Conservation (phyloP, 2,797 vertebrate genomes). For the Anguilla anguilla region DNA sequence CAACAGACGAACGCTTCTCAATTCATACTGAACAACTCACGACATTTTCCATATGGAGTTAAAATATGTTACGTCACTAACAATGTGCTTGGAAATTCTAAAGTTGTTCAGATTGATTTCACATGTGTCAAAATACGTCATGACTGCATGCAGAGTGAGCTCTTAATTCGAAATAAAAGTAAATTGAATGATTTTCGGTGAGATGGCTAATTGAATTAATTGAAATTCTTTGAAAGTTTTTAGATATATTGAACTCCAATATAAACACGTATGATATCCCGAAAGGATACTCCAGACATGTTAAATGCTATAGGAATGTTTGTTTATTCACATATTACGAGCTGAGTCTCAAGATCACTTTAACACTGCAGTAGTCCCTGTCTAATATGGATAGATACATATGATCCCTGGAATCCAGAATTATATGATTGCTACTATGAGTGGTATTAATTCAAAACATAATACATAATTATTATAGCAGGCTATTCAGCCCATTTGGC, state of each 20-base stretch:
- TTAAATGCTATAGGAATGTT: background rate
- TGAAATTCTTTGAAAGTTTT: background rate
- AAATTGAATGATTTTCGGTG: background rate
- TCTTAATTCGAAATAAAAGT: background rate
- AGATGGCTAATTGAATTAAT: background rate
- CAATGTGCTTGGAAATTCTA: background rate
- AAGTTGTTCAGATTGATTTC: background rate
- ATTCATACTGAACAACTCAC: slow-evolving; percentile 51
- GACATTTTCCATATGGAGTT: slow-evolving; percentile 43
- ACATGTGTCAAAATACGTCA: background rate
- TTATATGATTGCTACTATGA: background rate
- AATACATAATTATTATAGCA: background rate
- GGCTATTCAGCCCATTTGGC: background rate
- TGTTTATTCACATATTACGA: background rate
- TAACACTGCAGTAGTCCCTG: background rate
- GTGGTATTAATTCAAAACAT: background rate
- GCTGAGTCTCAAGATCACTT: background rate
- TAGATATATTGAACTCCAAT: background rate
- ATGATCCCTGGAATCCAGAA: background rate
- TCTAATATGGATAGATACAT: background rate
- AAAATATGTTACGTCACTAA: background rate
- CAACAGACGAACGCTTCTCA: slow-evolving; percentile 47
- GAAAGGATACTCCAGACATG: background rate
- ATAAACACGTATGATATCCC: background rate
- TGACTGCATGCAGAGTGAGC: background rate